A percentile compares a stretch with the other conserved stretches of the same genome.
Evolutionary conservation across 2,888 invertebrate species (phyloP).

Genomic region (Conchocele bisecta): DNA sequence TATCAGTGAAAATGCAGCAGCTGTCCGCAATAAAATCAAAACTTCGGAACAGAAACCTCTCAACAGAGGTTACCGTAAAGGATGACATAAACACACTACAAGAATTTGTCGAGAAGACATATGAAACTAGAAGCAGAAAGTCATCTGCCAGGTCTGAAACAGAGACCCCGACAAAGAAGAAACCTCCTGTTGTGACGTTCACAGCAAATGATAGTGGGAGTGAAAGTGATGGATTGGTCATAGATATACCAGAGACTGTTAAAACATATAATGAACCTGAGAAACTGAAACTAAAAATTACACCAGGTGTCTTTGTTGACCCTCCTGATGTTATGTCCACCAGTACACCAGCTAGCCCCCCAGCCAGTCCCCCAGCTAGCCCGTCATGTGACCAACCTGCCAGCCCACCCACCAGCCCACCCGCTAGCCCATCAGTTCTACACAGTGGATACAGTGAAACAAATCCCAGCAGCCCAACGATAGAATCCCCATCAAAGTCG

Average conservation of each 20-base stretch:
- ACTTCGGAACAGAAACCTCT: constrained; percentile 12
- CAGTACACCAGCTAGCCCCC: constrained; percentile 4
- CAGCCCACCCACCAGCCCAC: constrained; percentile 26
- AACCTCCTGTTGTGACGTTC: too few relatives aligned
- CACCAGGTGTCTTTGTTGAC: too few relatives aligned
- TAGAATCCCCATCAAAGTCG: background rate
- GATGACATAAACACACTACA: too few relatives aligned
- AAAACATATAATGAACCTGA: too few relatives aligned
- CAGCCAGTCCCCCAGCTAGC: background rate
- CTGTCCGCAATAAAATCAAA: constrained; percentile 34
- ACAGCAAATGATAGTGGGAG: constrained; percentile 22
- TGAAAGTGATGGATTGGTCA: constrained; percentile 41
- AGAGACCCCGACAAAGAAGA: too few relatives aligned
- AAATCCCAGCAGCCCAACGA: background rate
- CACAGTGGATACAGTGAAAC: too few relatives aligned
- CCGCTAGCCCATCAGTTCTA: constrained; percentile 24
- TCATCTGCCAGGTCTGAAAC: too few relatives aligned
- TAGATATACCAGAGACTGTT: constrained; percentile 42
- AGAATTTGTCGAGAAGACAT: too few relatives aligned
- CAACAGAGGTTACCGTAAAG: too few relatives aligned
- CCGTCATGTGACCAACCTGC: constrained; percentile 22
- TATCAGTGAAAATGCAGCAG: constrained; percentile 34
- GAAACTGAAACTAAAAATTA: too few relatives aligned
- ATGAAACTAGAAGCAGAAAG: too few relatives aligned
- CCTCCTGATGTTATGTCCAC: too few relatives aligned